Evolutionary conservation across 2,797 vertebrate genomes (phyloP).

Genomic region (Streptopelia turtur): DNA sequence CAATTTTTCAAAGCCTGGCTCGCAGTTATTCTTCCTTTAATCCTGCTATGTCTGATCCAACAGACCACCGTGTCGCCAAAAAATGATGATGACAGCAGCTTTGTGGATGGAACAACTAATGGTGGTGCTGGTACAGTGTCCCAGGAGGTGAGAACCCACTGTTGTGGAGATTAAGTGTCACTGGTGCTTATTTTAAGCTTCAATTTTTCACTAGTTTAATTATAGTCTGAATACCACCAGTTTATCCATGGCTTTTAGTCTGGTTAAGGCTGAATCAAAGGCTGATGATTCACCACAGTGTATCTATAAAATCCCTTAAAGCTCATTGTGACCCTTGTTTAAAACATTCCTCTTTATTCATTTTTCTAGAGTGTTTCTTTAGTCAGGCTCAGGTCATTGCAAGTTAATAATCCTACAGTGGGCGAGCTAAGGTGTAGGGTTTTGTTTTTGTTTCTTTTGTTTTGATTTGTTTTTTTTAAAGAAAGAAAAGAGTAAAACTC

Average conservation of each 20-base stretch:
- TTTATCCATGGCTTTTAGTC: not conserved
- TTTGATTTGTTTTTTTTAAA: not conserved
- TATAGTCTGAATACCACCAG: not conserved
- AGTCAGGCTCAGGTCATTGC: not conserved
- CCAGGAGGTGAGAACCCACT: slow-evolving; percentile 86
- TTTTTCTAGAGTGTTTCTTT: not conserved
- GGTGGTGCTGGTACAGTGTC: slow-evolving; percentile 98
- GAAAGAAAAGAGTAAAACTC: not conserved
- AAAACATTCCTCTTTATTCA: not conserved
- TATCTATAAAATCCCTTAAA: not conserved
- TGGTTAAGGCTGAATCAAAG: not conserved
- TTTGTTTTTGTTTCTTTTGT: too few species aligned
- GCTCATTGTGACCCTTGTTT: not conserved
- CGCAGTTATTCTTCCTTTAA: slow-evolving; percentile 91
- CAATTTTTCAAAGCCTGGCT: slow-evolving; percentile 91
- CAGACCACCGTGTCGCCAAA: slow-evolving; percentile 89
- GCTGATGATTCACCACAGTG: not conserved
- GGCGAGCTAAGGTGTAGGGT: not conserved
- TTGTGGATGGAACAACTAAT: slow-evolving; percentile 96
- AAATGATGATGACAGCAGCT: slow-evolving; percentile 95
- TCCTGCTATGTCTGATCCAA: slow-evolving; percentile 92
- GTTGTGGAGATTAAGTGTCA: rapidly evolving
- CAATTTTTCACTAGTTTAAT: not conserved
- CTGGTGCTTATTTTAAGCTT: not conserved
- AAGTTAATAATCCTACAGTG: not conserved